A percentile compares a stretch with the other conserved stretches of the same genome.
Conservation (phyloP, 2,797 vertebrate genomes). For the Rhinella marina region DNA sequence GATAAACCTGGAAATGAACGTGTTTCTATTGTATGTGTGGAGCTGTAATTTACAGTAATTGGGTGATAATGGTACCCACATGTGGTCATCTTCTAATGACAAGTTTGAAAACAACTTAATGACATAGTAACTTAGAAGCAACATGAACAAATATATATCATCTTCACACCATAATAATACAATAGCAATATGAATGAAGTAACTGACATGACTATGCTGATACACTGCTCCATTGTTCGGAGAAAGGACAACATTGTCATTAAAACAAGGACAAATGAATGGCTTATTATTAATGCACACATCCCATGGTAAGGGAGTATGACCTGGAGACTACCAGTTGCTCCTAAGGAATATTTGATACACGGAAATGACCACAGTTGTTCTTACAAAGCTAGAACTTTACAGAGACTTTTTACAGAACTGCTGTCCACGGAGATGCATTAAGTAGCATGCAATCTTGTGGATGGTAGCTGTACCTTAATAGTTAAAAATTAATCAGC, state of each 20-base stretch:
- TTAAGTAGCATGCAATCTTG: no score
- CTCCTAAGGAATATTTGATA: not conserved
- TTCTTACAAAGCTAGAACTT: not conserved
- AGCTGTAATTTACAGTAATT: slow-evolving; percentile 48
- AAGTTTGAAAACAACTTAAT: slow-evolving; percentile 50
- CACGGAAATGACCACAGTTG: not conserved
- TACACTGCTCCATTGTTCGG: not conserved
- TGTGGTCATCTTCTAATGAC: slow-evolving; percentile 46
- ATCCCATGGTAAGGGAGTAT: not conserved
- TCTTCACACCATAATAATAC: not conserved
- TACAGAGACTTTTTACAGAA: no score
- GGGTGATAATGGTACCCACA: slow-evolving; percentile 53
- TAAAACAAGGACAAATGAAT: not conserved
- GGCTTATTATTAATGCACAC: slow-evolving; percentile 19
- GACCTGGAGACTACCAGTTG: not conserved
- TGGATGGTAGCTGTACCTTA: no score
- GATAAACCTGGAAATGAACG: slow-evolving; percentile 24
- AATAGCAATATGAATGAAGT: not conserved
- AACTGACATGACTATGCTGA: not conserved
- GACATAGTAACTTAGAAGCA: slow-evolving; percentile 30
- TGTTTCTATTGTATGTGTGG: not conserved
- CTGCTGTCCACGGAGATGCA: no score
- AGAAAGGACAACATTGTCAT: slow-evolving; percentile 12
- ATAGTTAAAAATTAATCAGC: no score
- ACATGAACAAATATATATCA: not conserved